phyloP scores from a whole-genome alignment of 2,113 vertebrate species.

The Plectropomus leopardus region DNA sequence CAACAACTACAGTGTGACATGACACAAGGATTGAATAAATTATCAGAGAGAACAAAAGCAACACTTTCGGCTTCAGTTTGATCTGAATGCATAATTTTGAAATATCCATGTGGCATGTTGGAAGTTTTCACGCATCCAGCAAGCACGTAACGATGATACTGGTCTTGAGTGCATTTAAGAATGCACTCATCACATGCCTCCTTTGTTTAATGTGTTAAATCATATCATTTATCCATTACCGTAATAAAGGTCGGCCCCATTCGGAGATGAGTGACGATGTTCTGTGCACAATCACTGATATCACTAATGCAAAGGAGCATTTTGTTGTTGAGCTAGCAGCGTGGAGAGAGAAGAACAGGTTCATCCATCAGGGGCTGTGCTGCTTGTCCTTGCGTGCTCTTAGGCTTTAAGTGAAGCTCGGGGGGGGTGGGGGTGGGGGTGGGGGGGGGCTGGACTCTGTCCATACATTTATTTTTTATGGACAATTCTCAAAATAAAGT shows the following conservation, averaged over 20 bases:
- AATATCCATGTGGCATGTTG: conserved; percentile 18
- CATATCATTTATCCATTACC: not conserved
- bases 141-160: not conserved
- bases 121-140: conserved; percentile 23
- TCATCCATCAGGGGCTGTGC: conserved; percentile 57
- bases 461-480: conserved; percentile 82
- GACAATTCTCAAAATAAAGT: conserved; percentile 73
- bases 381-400: conserved; percentile 61
- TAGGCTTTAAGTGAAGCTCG: conserved; percentile 60
- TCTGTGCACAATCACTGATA: conserved; percentile 35
- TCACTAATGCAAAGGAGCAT: conserved; percentile 41
- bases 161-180: conserved; percentile 8
- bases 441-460: conserved; percentile 52
- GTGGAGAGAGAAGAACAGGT: conserved; percentile 26
- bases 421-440: conserved; percentile 14
- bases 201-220: not conserved
- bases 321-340: conserved; percentile 38
- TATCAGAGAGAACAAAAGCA: conserved; percentile 58
- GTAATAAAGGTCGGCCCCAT: conserved; percentile 4
- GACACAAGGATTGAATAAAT: conserved; percentile 54
- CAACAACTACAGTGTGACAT: conserved; percentile 48
- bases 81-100: conserved; percentile 23
- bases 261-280: not conserved
- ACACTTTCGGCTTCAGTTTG: conserved; percentile 27
- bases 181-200: not conserved